Percentiles rank a stretch among this genome's conserved stretches.
Evolutionary conservation across 1,140 invertebrate species (phyloP).

Genomic region (Platorchestia sp.): DNA sequence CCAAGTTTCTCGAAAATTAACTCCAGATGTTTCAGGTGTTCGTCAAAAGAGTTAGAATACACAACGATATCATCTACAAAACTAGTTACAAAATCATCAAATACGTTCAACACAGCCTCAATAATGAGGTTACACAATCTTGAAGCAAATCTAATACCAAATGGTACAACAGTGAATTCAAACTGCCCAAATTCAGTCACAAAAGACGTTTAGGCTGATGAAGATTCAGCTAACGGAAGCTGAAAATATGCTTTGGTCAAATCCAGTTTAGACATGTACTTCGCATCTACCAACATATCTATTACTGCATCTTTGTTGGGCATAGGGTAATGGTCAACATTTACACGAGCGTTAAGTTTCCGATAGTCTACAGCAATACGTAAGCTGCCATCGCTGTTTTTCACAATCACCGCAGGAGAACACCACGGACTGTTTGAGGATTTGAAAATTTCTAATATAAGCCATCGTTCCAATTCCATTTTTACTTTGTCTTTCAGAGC

Average conservation of each 20-base stretch:
- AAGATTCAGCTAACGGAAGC: background rate
- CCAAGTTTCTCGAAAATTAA: background rate
- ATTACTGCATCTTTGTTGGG: background rate
- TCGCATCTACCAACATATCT: background rate
- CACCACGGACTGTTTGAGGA: background rate
- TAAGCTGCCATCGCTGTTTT: background rate
- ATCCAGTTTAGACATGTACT: background rate
- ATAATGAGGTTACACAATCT: background rate
- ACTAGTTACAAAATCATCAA: background rate
- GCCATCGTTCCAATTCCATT: background rate
- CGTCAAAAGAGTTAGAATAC: background rate
- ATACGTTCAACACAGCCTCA: background rate
- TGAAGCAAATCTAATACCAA: too few relatives aligned
- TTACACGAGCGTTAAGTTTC: background rate
- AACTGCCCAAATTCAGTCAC: slow-evolving; percentile 15
- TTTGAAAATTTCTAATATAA: background rate
- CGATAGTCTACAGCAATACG: background rate
- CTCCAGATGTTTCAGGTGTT: background rate
- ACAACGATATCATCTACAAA: slow-evolving; percentile 11
- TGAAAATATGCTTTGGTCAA: slow-evolving; percentile 21
- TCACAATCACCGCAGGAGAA: background rate
- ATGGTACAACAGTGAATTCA: background rate
- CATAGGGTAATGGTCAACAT: slow-evolving; percentile 4
- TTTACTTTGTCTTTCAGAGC: background rate
- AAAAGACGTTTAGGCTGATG: slow-evolving; percentile 30